These are phyloP conservation scores for Scomber japonicus DNA, from an alignment of 2,113 vertebrate species.

Conservation along the genomic window DNA sequence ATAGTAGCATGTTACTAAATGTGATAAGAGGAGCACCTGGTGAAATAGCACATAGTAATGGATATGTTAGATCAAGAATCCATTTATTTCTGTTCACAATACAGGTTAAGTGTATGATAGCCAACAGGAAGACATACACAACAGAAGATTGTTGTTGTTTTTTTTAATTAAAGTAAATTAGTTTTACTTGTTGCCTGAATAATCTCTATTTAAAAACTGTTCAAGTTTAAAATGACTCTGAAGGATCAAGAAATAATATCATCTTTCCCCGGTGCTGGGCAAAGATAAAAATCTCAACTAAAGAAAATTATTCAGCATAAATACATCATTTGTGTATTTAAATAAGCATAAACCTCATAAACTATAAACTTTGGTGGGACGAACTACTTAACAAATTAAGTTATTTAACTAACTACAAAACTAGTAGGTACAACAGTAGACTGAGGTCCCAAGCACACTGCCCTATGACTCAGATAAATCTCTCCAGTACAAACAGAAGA, in stretches of 20 bases:
- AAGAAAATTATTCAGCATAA: constrained; percentile 7
- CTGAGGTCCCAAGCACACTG: constrained; percentile 10
- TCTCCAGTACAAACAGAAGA: constrained; percentile 20
- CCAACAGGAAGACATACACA: background rate
- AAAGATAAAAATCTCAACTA: background rate
- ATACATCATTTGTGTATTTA: background rate
- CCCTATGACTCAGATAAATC: constrained; percentile 25
- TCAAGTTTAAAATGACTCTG: too few species aligned
- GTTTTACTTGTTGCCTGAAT: too few species aligned
- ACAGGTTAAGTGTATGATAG: background rate
- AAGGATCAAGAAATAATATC: background rate
- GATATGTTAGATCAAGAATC: constrained; percentile 5
- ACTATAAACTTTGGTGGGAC: background rate
- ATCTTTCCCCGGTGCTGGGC: background rate
- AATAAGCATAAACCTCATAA: background rate
- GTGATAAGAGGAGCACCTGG: constrained; percentile 2
- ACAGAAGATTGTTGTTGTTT: background rate
- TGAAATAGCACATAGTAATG: constrained; percentile 6
- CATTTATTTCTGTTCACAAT: constrained; percentile 7
- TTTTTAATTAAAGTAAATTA: background rate
- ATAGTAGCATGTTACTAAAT: constrained; percentile 23
- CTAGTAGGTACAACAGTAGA: background rate
- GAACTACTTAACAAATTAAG: background rate
- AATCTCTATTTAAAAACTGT: background rate
- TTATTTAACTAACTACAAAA: background rate